Evolutionary conservation across 2,888 invertebrate species (phyloP).

Genomic region (Drosophila neutralis): DNA sequence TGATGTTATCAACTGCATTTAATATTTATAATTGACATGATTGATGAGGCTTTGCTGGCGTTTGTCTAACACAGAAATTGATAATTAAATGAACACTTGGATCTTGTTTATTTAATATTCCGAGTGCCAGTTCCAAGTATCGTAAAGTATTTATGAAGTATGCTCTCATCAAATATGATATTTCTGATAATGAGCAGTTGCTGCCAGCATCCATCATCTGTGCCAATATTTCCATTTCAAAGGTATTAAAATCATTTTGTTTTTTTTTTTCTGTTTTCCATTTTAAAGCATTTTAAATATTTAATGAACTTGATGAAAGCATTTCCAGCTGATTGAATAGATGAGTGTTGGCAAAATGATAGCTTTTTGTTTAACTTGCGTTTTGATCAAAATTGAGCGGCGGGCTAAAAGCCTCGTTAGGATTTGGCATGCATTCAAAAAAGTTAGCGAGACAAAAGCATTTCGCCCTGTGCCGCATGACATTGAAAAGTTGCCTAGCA

Average conservation of each 20-base stretch:
- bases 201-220: background rate
- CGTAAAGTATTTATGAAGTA: background rate
- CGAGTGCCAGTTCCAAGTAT: background rate
- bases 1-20: background rate
- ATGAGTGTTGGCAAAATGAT: constrained; percentile 42
- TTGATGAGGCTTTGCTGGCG: background rate
- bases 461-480: constrained; percentile 48
- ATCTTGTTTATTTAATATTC: too few relatives aligned
- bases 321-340: constrained; percentile 15
- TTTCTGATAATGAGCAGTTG: background rate
- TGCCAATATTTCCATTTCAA: background rate
- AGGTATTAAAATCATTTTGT: background rate
- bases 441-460: constrained; percentile 44
- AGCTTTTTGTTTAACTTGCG: constrained; percentile 31
- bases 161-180: background rate
- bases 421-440: constrained; percentile 73
- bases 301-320: constrained; percentile 58
- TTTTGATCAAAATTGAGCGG: constrained; percentile 27
- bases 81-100: background rate
- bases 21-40: background rate
- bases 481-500: constrained; percentile 67
- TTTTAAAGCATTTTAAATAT: constrained; percentile 25
- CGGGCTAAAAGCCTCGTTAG: constrained; percentile 33
- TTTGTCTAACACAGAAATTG: background rate
- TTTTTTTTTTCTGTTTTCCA: background rate